phyloP scores from a whole-genome alignment of 2,888 invertebrate genomes.

The Orthosia gothica region DNA sequence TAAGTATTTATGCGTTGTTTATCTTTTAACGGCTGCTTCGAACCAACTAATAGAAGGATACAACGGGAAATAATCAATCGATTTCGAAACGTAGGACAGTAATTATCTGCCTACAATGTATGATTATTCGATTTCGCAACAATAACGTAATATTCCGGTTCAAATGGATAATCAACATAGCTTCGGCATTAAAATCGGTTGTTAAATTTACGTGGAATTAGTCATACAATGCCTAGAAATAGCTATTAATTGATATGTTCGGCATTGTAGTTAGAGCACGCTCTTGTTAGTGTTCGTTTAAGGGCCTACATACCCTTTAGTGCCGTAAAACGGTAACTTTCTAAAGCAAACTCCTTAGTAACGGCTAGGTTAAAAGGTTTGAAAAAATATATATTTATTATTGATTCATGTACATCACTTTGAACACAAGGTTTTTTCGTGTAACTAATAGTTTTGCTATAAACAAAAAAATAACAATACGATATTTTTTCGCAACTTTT shows the following conservation, averaged over 20 bases:
- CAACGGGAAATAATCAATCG: constrained; percentile 45
- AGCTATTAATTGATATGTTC: constrained; percentile 66
- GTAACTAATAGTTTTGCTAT: no score
- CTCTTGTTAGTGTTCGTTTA: constrained; percentile 71
- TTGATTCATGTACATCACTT: no score
- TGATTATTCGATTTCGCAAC: constrained; percentile 59
- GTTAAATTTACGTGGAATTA: constrained; percentile 60
- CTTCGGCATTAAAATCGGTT: constrained; percentile 50
- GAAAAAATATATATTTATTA: no score
- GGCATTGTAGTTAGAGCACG: constrained; percentile 77
- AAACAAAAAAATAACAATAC: no score
- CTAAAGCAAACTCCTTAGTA: no score
- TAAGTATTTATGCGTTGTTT: constrained; percentile 32
- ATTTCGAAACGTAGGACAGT: constrained; percentile 39
- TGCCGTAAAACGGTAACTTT: no score
- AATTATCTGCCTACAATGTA: constrained; percentile 56
- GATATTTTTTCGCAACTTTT: no score
- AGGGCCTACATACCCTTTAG: no score
- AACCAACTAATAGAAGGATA: constrained; percentile 45
- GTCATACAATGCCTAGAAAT: constrained; percentile 62
- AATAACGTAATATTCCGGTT: constrained; percentile 48
- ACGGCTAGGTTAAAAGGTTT: no score
- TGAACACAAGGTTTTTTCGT: no score
- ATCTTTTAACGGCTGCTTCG: constrained; percentile 15
- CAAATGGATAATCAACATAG: constrained; percentile 52